phyloP scores from a whole-genome alignment of 2,888 invertebrate species.

The Meloe dianella region DNA sequence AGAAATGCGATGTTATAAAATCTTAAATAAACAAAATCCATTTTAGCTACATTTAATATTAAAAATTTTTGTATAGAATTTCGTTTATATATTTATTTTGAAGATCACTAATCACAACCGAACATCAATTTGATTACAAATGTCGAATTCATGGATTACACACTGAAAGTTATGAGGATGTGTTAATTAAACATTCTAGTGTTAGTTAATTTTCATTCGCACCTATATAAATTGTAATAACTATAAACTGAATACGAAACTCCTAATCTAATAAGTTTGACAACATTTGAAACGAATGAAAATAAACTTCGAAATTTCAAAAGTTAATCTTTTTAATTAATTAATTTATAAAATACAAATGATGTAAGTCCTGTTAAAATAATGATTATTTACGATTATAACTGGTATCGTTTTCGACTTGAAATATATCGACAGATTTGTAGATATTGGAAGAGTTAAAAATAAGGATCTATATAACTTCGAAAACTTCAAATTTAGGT shows the following conservation, averaged over 20 bases:
- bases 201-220: conserved; percentile 3
- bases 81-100: neutral
- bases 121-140: conserved; percentile 8
- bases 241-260: neutral
- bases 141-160: neutral
- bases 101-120: neutral
- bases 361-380: too few species aligned
- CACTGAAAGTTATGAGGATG: neutral
- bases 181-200: conserved; percentile 5
- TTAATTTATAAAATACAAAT: neutral
- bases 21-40: neutral
- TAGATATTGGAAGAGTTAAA: too few species aligned
- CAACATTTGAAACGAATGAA: neutral
- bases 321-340: neutral
- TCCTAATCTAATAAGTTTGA: conserved; percentile 5
- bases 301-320: neutral
- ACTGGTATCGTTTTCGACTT: too few species aligned
- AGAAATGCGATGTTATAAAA: conserved; percentile 16
- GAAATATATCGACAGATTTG: too few species aligned
- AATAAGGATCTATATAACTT: too few species aligned
- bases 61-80: conserved; percentile 1
- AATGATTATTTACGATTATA: too few species aligned
- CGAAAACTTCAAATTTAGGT: too few species aligned
- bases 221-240: conserved; percentile 9
- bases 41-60: neutral